A percentile compares a stretch with the other conserved stretches of the same genome.
Conservation (phyloP, 2,797 vertebrate genomes). For the Phataginus tricuspis region DNA sequence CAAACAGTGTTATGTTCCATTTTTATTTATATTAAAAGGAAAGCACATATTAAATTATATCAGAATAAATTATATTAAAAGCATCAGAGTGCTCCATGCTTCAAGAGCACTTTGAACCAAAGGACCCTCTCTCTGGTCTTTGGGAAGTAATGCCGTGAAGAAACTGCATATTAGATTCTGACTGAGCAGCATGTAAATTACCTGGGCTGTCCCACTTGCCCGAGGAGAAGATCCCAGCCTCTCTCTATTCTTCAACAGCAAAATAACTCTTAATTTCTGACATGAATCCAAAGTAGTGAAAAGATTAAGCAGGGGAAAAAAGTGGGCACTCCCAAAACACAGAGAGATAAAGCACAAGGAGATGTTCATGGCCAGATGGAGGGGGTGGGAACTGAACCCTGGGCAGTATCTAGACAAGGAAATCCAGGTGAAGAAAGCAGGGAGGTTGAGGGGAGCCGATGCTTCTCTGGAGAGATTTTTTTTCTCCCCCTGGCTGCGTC, state of each 20-base stretch:
- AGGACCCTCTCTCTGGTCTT: neutral
- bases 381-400: too few relatives aligned
- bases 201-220: neutral
- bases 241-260: neutral
- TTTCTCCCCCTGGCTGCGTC: neutral
- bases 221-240: neutral
- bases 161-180: neutral
- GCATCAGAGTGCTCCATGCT: neutral
- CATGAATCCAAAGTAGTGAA: neutral
- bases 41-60: neutral
- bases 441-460: neutral
- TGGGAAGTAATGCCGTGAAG: neutral
- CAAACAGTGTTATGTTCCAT: neutral
- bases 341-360: neutral
- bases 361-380: neutral
- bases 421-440: neutral
- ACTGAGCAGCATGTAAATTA: neutral
- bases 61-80: neutral
- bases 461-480: neutral
- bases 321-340: neutral
- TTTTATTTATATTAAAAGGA: neutral
- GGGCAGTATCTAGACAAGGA: neutral
- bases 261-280: neutral
- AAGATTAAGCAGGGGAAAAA: neutral
- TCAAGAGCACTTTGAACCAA: neutral